Conservation (phyloP, 64 coral and sea anemone genomes). For the Stichodactyla helianthus region DNA sequence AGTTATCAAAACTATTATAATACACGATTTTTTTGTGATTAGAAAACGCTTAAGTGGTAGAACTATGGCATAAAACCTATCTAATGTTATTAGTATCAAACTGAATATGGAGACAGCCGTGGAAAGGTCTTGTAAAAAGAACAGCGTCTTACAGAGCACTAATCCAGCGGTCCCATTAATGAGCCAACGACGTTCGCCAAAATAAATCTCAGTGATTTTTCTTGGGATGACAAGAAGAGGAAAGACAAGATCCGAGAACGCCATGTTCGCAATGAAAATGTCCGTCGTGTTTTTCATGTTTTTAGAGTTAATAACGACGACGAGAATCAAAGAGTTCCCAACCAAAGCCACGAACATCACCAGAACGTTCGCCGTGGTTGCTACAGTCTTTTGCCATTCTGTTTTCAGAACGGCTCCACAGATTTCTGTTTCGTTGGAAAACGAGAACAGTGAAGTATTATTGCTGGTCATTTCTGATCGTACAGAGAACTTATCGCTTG, state of each 20-base stretch:
- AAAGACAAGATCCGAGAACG: conserved; percentile 56
- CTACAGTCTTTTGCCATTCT: neutral
- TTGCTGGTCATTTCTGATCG: neutral
- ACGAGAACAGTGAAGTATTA: neutral
- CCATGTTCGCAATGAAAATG: conserved; percentile 60
- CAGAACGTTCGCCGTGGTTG: neutral
- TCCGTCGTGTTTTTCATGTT: conserved; percentile 49
- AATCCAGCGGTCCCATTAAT: conserved; percentile 28
- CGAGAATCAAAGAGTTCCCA: conserved; percentile 47
- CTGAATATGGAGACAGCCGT: conserved; percentile 64
- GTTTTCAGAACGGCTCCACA: neutral
- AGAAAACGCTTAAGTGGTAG: conserved; percentile 36
- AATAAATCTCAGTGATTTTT: conserved; percentile 26
- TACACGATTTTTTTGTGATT: conserved; percentile 1
- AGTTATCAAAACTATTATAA: neutral
- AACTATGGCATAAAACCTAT: conserved; percentile 59
- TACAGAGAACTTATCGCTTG: neutral
- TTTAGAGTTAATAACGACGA: conserved; percentile 28
- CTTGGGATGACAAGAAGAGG: conserved; percentile 46
- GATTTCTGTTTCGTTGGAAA: neutral
- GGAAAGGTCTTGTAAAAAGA: conserved; percentile 58
- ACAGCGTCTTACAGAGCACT: conserved; percentile 14
- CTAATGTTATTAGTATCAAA: conserved; percentile 53
- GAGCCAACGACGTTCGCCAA: conserved; percentile 38
- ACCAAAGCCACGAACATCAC: conserved; percentile 39